phyloP scores from a whole-genome alignment of 2,113 vertebrate species.

The Apteryx mantelli region DNA sequence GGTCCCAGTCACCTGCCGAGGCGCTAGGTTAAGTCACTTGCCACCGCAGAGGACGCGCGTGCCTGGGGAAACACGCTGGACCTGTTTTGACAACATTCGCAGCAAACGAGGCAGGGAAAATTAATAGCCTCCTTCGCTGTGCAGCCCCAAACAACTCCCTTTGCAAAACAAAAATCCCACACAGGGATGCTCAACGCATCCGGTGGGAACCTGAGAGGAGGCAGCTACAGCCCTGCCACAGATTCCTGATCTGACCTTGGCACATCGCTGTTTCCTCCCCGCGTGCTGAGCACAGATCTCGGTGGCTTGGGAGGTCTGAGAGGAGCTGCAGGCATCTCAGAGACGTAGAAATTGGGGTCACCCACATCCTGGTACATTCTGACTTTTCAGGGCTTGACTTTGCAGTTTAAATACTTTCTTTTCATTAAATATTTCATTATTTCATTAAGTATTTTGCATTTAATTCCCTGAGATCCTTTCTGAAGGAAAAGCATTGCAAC shows the following conservation, averaged over 20 bases:
- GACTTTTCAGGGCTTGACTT: neutral
- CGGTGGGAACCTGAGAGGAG: neutral
- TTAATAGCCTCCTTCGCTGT: neutral
- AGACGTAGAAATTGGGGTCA: neutral
- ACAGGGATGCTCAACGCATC: rapidly evolving
- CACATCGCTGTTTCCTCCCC: rapidly evolving
- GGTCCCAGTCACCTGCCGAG: neutral
- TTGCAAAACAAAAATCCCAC: neutral
- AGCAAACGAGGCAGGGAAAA: neutral
- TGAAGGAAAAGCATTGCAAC: rapidly evolving
- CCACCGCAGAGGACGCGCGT: rapidly evolving
- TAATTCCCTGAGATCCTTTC: neutral
- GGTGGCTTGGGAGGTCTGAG: neutral
- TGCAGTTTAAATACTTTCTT: rapidly evolving
- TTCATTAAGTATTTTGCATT: neutral
- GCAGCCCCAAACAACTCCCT: neutral
- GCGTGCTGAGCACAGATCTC: rapidly evolving
- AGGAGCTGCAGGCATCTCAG: neutral
- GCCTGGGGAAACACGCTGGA: rapidly evolving
- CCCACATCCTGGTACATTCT: neutral
- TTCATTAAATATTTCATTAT: neutral
- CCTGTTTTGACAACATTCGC: neutral
- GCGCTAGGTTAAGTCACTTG: rapidly evolving
- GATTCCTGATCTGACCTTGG: neutral
- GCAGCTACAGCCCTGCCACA: neutral